phyloP scores from a whole-genome alignment of 30 jellyfish, hydroid and myxozoan genomes.

The Cassiopea xamachana region DNA sequence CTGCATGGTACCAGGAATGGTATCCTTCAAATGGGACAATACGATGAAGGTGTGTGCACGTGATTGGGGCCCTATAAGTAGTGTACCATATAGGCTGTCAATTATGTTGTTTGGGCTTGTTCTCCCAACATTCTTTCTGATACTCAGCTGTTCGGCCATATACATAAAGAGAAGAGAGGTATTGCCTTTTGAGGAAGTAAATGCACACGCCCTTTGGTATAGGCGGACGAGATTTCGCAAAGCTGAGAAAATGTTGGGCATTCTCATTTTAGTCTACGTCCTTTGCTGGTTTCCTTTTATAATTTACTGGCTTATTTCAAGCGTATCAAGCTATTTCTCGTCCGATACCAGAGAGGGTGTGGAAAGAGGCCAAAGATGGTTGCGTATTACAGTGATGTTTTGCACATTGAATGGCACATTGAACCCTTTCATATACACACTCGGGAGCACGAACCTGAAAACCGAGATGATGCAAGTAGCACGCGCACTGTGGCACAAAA shows the following conservation, averaged over 20 bases:
- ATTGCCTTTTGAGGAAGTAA: slow-evolving; percentile 45
- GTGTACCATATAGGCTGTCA: slow-evolving; percentile 68
- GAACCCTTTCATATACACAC: slow-evolving; percentile 81
- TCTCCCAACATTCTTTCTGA: slow-evolving; percentile 74
- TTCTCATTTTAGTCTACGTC: slow-evolving; percentile 66
- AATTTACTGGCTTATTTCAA: slow-evolving; percentile 72
- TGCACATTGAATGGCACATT: slow-evolving; percentile 79
- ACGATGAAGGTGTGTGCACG: slow-evolving; percentile 69
- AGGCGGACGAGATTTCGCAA: slow-evolving; percentile 68
- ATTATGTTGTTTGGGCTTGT: slow-evolving; percentile 75
- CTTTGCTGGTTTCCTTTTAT: slow-evolving; percentile 90
- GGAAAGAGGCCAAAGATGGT: slow-evolving; percentile 70
- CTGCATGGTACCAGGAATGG: slow-evolving; percentile 83
- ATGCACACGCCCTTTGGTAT: slow-evolving; percentile 28
- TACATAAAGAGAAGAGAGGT: slow-evolving; percentile 64
- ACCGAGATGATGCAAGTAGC: slow-evolving; percentile 44
- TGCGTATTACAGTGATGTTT: slow-evolving; percentile 78
- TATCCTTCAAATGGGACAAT: slow-evolving; percentile 74
- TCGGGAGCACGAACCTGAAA: slow-evolving; percentile 75
- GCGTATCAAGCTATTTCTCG: slow-evolving; percentile 63
- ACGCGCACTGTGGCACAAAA: slow-evolving; percentile 29
- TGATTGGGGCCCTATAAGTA: slow-evolving; percentile 62
- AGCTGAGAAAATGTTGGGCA: slow-evolving; percentile 88
- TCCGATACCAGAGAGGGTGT: slow-evolving; percentile 57
- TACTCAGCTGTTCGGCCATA: slow-evolving; percentile 82